Evolutionary conservation across 2,888 invertebrate species (phyloP).

Genomic region (Pyrrhia umbra): DNA sequence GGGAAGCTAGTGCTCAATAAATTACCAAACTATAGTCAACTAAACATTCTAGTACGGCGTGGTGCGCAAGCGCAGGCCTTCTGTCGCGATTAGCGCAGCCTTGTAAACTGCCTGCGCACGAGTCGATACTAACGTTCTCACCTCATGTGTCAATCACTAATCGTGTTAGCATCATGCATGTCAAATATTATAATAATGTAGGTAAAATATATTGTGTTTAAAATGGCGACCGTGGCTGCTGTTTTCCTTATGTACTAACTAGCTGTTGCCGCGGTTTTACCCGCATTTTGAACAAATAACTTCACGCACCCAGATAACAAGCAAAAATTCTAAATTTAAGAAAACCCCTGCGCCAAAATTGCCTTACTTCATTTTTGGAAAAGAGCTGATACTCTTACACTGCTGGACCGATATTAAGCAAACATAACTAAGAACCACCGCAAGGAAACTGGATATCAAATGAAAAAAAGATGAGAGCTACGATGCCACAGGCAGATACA

Average conservation of each 20-base stretch:
- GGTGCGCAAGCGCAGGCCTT: constrained; percentile 59
- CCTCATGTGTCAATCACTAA: constrained; percentile 41
- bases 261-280: no score
- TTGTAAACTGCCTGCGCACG: constrained; percentile 51
- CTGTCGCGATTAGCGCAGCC: constrained; percentile 61
- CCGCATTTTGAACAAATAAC: no score
- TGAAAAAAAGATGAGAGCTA: no score
- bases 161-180: constrained; percentile 28
- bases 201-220: constrained; percentile 25
- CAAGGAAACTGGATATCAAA: no score
- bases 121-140: constrained; percentile 29
- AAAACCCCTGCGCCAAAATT: no score
- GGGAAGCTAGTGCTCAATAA: constrained; percentile 31
- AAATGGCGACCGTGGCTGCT: constrained; percentile 17
- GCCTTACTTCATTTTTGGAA: no score
- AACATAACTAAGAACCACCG: no score
- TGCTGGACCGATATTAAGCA: no score
- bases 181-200: constrained; percentile 27
- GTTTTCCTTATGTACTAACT: not conserved
- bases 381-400: no score
- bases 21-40: constrained; percentile 32
- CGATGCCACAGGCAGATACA: no score
- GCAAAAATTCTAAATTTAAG: no score
- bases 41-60: constrained; percentile 7
- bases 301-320: no score